Evolutionary conservation across 37 sponge, comb jelly and placozoan species (phyloP).

Genomic region (Chondrosia reniformis): DNA sequence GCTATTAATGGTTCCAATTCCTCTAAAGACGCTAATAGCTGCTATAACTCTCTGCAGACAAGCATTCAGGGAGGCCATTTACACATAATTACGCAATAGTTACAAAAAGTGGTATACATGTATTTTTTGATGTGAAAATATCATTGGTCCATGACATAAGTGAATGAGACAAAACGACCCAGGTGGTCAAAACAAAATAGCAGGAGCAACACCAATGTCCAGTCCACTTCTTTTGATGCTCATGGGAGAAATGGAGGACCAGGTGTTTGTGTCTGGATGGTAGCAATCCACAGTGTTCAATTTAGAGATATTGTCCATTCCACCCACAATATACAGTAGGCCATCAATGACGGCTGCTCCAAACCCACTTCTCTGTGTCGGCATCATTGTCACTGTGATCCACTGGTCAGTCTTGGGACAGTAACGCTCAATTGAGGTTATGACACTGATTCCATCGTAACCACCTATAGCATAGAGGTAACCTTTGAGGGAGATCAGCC

Average conservation of each 20-base stretch:
- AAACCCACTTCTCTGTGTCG: constrained; percentile 56
- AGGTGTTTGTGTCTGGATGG: constrained; percentile 53
- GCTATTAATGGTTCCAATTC: too few species aligned
- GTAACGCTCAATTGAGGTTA: constrained; percentile 15
- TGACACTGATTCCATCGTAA: constrained; percentile 40
- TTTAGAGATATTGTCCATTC: constrained; percentile 47
- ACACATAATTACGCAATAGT: too few species aligned
- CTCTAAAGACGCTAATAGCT: too few species aligned
- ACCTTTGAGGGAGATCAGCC: constrained; percentile 54
- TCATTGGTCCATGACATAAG: too few species aligned
- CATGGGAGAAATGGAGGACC: constrained; percentile 43
- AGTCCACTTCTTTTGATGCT: constrained; percentile 56
- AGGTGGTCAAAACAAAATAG: constrained; percentile 42
- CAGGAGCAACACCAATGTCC: constrained; percentile 63
- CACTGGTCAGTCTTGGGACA: constrained; percentile 38
- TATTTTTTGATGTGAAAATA: too few species aligned
- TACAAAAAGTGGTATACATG: neutral
- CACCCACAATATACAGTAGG: constrained; percentile 53
- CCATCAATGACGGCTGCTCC: constrained; percentile 63
- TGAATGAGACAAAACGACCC: neutral
- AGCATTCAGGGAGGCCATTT: too few species aligned
- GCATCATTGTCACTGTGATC: constrained; percentile 45
- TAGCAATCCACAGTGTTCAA: constrained; percentile 54
- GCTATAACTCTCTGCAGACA: too few species aligned
- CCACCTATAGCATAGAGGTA: constrained; percentile 66